Percentiles rank a stretch among this genome's conserved stretches.
Evolutionary conservation across 1,140 invertebrate genomes (phyloP).

Genomic region (Maconellicoccus hirsutus): DNA sequence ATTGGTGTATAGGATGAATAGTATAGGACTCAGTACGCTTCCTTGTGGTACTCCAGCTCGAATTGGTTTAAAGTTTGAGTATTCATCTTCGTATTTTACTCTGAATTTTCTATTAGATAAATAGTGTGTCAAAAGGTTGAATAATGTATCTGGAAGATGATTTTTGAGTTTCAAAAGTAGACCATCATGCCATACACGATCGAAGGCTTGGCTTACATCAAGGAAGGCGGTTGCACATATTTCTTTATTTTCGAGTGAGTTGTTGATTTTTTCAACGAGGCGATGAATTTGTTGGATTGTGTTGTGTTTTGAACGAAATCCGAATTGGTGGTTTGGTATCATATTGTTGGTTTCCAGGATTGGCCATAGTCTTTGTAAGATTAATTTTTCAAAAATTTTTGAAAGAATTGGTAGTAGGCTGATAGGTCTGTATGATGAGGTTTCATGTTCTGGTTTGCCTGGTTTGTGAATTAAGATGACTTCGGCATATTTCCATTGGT

Average conservation of each 20-base stretch:
- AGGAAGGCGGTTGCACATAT: conserved; percentile 32
- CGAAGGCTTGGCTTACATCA: conserved; percentile 34
- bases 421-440: too few relatives aligned
- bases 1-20: neutral
- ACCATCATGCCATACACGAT: conserved; percentile 34
- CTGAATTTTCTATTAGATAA: neutral
- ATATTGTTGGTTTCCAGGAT: neutral
- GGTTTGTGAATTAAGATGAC: too few relatives aligned
- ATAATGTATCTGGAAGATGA: neutral
- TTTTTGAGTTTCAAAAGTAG: neutral
- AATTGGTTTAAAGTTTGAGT: neutral
- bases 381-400: conserved; percentile 29
- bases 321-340: conserved; percentile 27
- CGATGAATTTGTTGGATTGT: conserved; percentile 14
- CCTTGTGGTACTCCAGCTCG: conserved; percentile 3
- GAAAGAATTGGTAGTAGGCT: conserved; percentile 29
- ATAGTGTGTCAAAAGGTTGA: neutral
- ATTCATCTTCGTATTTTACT: neutral
- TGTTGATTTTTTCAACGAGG: neutral
- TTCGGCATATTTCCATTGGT: too few relatives aligned
- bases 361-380: conserved; percentile 26
- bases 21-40: neutral
- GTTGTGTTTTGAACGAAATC: conserved; percentile 15
- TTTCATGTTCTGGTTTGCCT: too few relatives aligned
- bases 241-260: conserved; percentile 1